phyloP scores from a whole-genome alignment of 2,888 invertebrate genomes.

The Rhagophthalmus giganteus region DNA sequence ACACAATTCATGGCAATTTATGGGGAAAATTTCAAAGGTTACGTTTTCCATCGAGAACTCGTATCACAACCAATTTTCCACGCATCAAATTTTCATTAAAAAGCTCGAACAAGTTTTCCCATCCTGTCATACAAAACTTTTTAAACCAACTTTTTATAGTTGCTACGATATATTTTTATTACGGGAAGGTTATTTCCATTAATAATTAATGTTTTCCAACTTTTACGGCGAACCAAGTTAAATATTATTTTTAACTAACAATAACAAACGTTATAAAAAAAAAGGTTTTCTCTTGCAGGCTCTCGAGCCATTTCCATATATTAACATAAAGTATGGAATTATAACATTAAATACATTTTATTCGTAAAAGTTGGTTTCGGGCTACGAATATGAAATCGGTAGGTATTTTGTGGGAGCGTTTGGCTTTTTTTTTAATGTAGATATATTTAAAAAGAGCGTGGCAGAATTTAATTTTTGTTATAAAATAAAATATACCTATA shows the following conservation, averaged over 20 bases:
- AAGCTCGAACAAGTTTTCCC: constrained; percentile 20
- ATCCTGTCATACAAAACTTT: constrained; percentile 12
- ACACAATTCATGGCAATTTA: constrained; percentile 17
- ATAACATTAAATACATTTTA: neutral
- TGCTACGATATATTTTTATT: constrained; percentile 7
- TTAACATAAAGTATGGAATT: neutral
- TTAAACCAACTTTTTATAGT: constrained; percentile 16
- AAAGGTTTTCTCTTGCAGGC: too few species aligned
- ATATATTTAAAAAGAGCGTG: too few species aligned
- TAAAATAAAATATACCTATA: too few species aligned
- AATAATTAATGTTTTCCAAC: constrained; percentile 4
- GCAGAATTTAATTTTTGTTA: too few species aligned
- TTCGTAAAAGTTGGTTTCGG: too few species aligned
- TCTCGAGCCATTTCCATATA: neutral
- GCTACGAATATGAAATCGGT: too few species aligned
- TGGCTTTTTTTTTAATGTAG: too few species aligned
- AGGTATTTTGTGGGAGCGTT: too few species aligned
- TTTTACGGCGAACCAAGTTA: neutral
- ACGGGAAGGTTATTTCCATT: neutral
- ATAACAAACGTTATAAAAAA: neutral
- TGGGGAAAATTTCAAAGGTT: constrained; percentile 18
- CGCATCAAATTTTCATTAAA: constrained; percentile 24
- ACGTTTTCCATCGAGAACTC: constrained; percentile 16
- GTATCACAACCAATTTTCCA: constrained; percentile 23
- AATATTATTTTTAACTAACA: constrained; percentile 6